Evolutionary conservation across 2,113 vertebrate species (phyloP), one percentile per base, ranked within the genome.

Genomic region (Melanostigma gelatinosum): DNA sequence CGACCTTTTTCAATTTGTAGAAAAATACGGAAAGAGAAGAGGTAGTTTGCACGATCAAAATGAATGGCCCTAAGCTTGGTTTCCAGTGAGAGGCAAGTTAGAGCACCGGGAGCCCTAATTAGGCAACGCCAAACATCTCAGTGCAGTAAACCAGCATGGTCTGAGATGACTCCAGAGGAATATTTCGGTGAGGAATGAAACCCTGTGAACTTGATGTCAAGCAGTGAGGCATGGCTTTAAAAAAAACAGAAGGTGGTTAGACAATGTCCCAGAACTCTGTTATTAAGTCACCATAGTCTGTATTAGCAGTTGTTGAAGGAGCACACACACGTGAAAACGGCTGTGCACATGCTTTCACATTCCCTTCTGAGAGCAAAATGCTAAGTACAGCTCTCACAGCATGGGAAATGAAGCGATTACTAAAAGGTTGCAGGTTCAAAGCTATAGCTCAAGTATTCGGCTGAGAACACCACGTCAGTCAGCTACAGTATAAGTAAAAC

Each of bases 81-180:
- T 85, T 87, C 69, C 69, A 72, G 18, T 58, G 4, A 81, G 58
- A 82, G 68, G 36, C 76, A 70, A 64, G 64, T 34, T 65, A 40
- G 80, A 80, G 61, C 60, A 67, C 60, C 3, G 13, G 60, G 38
- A 36, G 67, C 42, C 52, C 20, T 74, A 75, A 84, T 79, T 81
- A 73, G 74, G 77, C 52, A 20, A 69, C 24, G 77, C 67, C 66
- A 84, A 84, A 80, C 77, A 76, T 60, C 38, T 74, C 82, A 6
- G 66, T 74, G 73, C 64, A 3, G 34, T 89, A 87, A 90, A 87
- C 85, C 82, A 77, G 4, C 77, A 68, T 40, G 81, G 42, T 29
- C 54, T 44, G 55, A 36, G 38, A 80, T 85, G 87, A 91, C 82
- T 87, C 18, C 18, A 27, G 42, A 79, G 54, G 34, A 75, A 67